These are phyloP conservation scores for Hydrozoanthus tunicans DNA, from an alignment of 64 coral and sea anemone genomes.

Conservation along the genomic window DNA sequence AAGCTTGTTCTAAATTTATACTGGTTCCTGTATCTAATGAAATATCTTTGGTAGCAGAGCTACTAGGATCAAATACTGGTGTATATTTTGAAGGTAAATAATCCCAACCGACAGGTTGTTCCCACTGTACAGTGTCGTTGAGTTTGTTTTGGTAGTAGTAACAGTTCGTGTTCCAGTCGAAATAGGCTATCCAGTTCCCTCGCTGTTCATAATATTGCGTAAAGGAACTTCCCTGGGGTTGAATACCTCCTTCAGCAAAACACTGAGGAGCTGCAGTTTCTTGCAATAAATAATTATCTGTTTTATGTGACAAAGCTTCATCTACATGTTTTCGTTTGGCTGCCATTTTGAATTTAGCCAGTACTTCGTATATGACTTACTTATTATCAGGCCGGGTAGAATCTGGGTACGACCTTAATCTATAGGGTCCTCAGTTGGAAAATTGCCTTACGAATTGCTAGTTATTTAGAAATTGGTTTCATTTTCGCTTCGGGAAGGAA, in stretches of 20 bases:
- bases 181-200: slow-evolving; percentile 11
- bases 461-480: no score
- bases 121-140: not conserved
- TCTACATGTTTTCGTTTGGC: slow-evolving; percentile 21
- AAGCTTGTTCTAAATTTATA: not conserved
- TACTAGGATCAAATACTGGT: not conserved
- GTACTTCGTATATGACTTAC: slow-evolving; percentile 30
- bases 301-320: not conserved
- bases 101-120: not conserved
- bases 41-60: not conserved
- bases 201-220: slow-evolving; percentile 19
- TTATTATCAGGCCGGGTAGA: not conserved
- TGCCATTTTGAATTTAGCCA: slow-evolving; percentile 14
- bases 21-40: not conserved
- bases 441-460: no score
- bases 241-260: not conserved
- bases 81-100: not conserved
- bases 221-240: not conserved
- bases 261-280: not conserved
- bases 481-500: no score
- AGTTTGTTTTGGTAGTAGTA: not conserved
- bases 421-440: no score
- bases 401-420: not conserved
- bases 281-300: not conserved
- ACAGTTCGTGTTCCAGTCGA: not conserved